Conservation (phyloP, 35 echinoderm and acorn worm genomes). For the Ptychodera flava region DNA sequence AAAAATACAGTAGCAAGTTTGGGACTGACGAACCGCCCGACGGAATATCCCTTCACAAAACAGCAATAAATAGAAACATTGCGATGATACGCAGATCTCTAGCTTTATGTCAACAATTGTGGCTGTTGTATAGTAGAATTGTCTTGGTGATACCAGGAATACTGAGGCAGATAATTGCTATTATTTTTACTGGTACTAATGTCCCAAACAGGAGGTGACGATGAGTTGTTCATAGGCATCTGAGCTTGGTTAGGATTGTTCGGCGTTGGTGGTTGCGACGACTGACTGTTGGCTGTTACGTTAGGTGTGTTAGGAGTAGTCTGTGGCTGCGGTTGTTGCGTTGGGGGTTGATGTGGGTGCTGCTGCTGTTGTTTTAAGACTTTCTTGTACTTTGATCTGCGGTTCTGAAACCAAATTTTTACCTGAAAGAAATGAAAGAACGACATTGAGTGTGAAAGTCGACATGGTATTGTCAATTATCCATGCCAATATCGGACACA, state of each 20-base stretch:
- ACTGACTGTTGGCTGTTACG: not conserved
- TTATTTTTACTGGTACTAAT: not conserved
- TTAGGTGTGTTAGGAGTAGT: not conserved
- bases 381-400: constrained; percentile 89
- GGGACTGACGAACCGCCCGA: not conserved
- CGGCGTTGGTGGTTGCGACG: not conserved
- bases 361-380: constrained; percentile 81
- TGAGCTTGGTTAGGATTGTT: not conserved
- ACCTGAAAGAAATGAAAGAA: constrained; percentile 40
- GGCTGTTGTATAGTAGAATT: not conserved
- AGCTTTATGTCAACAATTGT: not conserved
- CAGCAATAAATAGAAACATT: too few species aligned
- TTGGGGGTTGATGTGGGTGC: constrained; percentile 1
- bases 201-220: not conserved
- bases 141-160: not conserved
- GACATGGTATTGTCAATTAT: too few species aligned
- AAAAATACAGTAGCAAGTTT: too few species aligned
- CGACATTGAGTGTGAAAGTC: too few species aligned
- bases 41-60: too few species aligned
- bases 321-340: not conserved
- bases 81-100: too few species aligned
- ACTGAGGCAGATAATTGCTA: not conserved
- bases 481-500: too few species aligned
- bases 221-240: not conserved
- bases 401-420: constrained; percentile 95